These are phyloP conservation scores for Globodera ellingtonae DNA, from an alignment of 1,140 invertebrate genomes.

Conservation along the genomic window DNA sequence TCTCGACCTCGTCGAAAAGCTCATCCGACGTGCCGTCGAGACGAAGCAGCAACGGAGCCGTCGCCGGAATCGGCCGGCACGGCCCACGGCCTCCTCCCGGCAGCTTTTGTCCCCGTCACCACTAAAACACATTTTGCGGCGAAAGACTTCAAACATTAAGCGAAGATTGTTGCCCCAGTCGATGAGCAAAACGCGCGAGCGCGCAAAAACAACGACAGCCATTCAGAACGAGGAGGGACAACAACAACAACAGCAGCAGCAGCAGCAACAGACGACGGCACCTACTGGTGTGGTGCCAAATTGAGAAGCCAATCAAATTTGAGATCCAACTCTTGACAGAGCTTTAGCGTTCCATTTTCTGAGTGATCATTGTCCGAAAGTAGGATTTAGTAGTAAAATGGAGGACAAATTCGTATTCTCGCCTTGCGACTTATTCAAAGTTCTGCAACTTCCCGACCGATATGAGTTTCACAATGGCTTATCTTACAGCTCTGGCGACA, in stretches of 20 bases:
- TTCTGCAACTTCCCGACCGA: no score
- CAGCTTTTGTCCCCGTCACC: conserved; percentile 1
- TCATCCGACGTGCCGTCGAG: conserved; percentile 9
- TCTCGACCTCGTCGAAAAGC: conserved; percentile 2
- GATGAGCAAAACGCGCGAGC: neutral
- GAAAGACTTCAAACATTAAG: neutral
- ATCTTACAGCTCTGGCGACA: neutral
- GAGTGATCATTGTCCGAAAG: no score
- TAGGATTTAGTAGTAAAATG: no score
- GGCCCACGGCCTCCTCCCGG: neutral
- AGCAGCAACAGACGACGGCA: neutral
- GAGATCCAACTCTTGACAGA: no score
- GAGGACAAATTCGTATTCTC: no score
- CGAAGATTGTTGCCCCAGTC: neutral
- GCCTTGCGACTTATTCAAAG: no score
- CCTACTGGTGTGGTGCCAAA: neutral
- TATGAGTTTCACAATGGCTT: no score
- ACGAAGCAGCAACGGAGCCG: neutral
- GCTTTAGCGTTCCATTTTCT: no score
- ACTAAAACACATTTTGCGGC: neutral
- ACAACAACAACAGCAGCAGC: neutral
- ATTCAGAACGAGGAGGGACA: neutral
- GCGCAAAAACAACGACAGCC: neutral
- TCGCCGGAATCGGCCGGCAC: neutral
- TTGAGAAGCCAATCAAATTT: neutral